These are phyloP conservation scores for Simalia tracyae DNA, from an alignment of 2,797 vertebrate genomes.

Conservation along the genomic window DNA sequence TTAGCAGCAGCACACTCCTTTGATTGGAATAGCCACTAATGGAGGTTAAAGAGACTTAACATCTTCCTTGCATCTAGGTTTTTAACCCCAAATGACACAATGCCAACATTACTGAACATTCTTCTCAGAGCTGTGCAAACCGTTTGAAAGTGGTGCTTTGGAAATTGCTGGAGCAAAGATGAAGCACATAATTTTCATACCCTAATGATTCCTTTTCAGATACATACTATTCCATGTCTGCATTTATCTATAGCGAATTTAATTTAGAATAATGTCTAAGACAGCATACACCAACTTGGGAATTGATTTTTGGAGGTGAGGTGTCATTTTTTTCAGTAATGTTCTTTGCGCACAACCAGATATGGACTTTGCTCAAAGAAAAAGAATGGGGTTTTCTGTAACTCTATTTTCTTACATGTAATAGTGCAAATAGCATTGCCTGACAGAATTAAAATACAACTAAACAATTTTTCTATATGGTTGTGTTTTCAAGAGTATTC, in stretches of 20 bases:
- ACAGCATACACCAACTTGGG: not conserved
- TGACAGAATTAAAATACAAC: not conserved
- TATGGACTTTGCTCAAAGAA: not conserved
- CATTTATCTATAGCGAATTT: not conserved
- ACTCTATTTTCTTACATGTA: not conserved
- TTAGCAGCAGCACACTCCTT: not conserved
- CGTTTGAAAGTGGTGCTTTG: not conserved
- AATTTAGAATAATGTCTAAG: not conserved
- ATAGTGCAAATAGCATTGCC: not conserved
- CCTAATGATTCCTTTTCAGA: not conserved
- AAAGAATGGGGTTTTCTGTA: not conserved
- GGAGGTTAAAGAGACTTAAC: not conserved
- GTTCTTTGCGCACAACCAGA: no score
- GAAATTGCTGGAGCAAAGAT: not conserved
- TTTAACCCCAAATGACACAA: not conserved
- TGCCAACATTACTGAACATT: not conserved
- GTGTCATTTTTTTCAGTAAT: not conserved
- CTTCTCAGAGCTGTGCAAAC: not conserved
- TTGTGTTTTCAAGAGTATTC: conserved; percentile 27
- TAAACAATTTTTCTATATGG: not conserved
- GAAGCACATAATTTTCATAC: not conserved
- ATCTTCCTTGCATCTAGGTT: not conserved
- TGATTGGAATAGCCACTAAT: not conserved
- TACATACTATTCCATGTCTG: not conserved
- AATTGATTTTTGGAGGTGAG: not conserved